Conservation (phyloP, 2,797 vertebrate species). For the Tadarida brasiliensis region DNA sequence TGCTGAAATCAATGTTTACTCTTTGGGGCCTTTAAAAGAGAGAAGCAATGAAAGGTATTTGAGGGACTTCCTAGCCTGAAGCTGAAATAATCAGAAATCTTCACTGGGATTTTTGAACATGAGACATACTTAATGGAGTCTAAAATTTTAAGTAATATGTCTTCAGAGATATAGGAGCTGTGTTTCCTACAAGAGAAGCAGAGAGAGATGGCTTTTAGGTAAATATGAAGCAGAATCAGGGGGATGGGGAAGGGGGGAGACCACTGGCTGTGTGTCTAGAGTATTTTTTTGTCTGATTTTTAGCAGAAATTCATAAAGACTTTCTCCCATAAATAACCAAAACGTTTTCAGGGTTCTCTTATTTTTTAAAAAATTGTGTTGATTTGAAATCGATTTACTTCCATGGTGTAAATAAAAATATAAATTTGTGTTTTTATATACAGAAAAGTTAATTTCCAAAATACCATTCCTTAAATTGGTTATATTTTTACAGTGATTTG, state of each 20-base stretch:
- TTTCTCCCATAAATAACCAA: background rate
- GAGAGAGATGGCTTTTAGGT: background rate
- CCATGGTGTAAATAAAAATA: background rate
- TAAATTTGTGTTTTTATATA: background rate
- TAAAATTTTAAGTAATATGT: background rate
- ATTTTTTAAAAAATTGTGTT: background rate
- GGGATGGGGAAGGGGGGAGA: accelerated
- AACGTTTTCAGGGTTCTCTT: background rate
- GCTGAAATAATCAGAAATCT: background rate
- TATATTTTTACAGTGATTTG: slow-evolving; percentile 13
- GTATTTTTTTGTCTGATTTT: background rate
- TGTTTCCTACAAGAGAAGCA: background rate
- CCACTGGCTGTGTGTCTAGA: background rate
- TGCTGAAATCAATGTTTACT: background rate
- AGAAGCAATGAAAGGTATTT: background rate
- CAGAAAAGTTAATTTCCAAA: background rate
- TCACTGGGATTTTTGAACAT: background rate
- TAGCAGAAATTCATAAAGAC: background rate
- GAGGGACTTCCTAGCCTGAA: background rate
- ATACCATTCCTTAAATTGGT: background rate
- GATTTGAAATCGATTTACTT: background rate
- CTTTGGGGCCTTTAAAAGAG: background rate
- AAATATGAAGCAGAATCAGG: background rate
- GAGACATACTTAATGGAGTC: background rate
- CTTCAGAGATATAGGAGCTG: background rate